Evolutionary conservation across 2,113 vertebrate genomes (phyloP).

Genomic region (Oxyruncus cristatus): DNA sequence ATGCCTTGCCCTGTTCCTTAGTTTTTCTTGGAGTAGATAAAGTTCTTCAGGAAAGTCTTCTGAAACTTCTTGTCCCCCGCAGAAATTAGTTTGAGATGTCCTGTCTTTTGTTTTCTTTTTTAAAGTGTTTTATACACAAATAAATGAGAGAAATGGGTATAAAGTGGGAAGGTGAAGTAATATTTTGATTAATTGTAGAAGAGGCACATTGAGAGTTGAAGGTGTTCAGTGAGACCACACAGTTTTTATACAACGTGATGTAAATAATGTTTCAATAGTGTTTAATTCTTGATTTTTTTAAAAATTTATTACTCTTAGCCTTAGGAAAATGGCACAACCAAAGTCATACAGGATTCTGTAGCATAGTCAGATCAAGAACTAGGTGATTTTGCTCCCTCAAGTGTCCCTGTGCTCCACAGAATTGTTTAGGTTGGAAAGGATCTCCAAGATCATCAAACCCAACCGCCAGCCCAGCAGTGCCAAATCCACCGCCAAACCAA

Average conservation of each 20-base stretch:
- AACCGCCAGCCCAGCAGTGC: not conserved
- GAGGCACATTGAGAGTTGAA: not conserved
- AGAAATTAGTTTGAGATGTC: accelerated
- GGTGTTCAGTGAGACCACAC: not conserved
- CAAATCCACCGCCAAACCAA: not conserved
- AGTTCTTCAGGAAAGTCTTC: not conserved
- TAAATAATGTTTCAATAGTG: not conserved
- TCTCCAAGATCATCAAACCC: not conserved
- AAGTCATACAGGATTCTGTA: not conserved
- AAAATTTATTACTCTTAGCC: not conserved
- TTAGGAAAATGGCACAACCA: not conserved
- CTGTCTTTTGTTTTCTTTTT: not conserved
- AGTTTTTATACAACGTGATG: not conserved
- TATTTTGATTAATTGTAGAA: not conserved
- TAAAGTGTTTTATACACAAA: not conserved
- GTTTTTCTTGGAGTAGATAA: not conserved
- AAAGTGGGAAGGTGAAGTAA: not conserved
- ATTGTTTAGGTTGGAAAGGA: not conserved
- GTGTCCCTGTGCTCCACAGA: not conserved
- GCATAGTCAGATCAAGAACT: not conserved
- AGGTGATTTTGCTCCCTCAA: not conserved
- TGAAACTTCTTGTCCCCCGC: not conserved
- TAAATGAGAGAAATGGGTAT: not conserved
- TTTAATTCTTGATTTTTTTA: not conserved
- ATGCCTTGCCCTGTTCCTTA: not conserved